phyloP scores from a whole-genome alignment of 2,113 vertebrate genomes.

The Paradoxurus hermaphroditus region DNA sequence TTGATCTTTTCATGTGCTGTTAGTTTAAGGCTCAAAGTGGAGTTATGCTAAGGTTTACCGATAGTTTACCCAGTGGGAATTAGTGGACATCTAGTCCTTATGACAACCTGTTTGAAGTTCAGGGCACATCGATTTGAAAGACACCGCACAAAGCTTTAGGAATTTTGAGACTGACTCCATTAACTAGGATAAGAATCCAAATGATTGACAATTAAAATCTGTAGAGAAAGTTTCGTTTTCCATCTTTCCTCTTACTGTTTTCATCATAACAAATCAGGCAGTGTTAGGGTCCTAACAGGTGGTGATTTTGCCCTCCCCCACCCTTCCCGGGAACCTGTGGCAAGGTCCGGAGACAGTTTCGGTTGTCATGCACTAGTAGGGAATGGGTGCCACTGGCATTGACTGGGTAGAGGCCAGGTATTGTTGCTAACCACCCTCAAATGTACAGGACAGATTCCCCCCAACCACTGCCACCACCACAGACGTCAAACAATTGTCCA shows the following conservation, averaged over 20 bases:
- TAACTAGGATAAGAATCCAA: conserved; percentile 3
- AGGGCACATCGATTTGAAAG: conserved; percentile 36
- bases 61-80: conserved; percentile 75
- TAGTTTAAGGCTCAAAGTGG: conserved; percentile 85
- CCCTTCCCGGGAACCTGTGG: not conserved
- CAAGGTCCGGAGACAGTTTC: not conserved
- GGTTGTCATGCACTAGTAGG: not conserved
- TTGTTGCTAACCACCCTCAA: not conserved
- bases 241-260: not conserved
- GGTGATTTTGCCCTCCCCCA: accelerated
- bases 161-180: not conserved
- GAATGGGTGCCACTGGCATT: not conserved
- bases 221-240: not conserved
- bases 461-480: not conserved
- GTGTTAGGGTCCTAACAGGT: accelerated
- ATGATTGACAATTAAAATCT: not conserved
- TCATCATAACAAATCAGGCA: not conserved
- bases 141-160: not conserved
- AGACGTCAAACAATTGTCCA: not conserved
- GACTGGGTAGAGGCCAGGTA: not conserved
- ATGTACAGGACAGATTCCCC: not conserved
- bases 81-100: conserved; percentile 54
- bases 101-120: conserved; percentile 70
- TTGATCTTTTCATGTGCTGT: conserved; percentile 88
- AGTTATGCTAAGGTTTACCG: conserved; percentile 81